Percentiles rank a stretch among this genome's conserved stretches.
phyloP scores from a whole-genome alignment of 2,888 invertebrate genomes.

The Sthenelais limicola region DNA sequence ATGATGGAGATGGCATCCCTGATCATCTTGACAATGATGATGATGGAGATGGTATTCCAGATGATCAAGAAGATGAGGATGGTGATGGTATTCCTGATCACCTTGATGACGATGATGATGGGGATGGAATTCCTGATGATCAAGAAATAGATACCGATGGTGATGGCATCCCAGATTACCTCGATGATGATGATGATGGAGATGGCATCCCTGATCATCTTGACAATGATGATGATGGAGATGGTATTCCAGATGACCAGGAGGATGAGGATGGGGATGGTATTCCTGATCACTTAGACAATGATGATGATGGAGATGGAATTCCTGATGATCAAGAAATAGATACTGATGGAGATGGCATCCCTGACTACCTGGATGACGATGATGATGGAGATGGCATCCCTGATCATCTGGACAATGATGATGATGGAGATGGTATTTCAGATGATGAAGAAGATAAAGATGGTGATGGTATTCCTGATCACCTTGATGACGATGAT shows the following conservation, averaged over 20 bases:
- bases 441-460: conserved; percentile 62
- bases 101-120: conserved; percentile 50
- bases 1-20: conserved; percentile 55
- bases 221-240: conserved; percentile 44
- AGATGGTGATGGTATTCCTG: conserved; percentile 53
- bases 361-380: conserved; percentile 47
- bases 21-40: conserved; percentile 57
- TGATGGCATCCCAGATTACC: conserved; percentile 55
- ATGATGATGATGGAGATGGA: conserved; percentile 60
- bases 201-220: conserved; percentile 61
- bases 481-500: conserved; percentile 45
- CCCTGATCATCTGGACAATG: conserved; percentile 54
- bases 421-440: conserved; percentile 62
- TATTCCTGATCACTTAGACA: conserved; percentile 54
- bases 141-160: conserved; percentile 54
- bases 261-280: conserved; percentile 63
- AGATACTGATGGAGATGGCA: conserved; percentile 50
- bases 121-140: conserved; percentile 53
- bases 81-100: conserved; percentile 56
- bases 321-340: conserved; percentile 55
- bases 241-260: conserved; percentile 49
- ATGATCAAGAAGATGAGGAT: conserved; percentile 55
- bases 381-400: conserved; percentile 66
- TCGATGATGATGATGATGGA: conserved; percentile 58
- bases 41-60: conserved; percentile 62